Conservation (phyloP, 2,113 vertebrate species). For the Budorcas taxicolor region DNA sequence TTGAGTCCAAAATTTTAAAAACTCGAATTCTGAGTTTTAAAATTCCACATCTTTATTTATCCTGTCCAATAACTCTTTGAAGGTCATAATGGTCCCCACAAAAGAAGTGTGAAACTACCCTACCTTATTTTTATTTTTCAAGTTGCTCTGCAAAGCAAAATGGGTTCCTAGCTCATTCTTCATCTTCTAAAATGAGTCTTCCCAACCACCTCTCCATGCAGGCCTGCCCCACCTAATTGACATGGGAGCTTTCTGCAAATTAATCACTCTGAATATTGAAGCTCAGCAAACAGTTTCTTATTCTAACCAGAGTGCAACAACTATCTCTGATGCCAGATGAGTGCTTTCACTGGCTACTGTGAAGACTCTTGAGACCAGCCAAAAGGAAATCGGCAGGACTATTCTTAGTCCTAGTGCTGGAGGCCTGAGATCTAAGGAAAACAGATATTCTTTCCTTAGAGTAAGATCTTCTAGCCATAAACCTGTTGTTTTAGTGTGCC, state of each 20-base stretch:
- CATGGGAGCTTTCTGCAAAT: constrained; percentile 5
- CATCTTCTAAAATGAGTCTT: neutral
- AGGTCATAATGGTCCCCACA: constrained; percentile 9
- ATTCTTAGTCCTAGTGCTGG: neutral
- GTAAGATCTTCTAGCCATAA: neutral
- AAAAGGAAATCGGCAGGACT: neutral
- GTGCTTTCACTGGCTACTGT: neutral
- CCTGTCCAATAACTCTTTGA: constrained; percentile 47
- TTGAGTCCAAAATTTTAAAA: constrained; percentile 47
- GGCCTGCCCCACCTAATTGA: neutral
- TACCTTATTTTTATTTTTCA: neutral
- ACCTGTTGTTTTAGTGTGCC: constrained; percentile 5
- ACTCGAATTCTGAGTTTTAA: neutral
- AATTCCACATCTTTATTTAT: constrained; percentile 11
- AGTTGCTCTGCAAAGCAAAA: neutral
- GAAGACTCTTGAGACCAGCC: neutral
- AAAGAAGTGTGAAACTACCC: constrained; percentile 31
- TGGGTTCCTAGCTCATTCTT: neutral
- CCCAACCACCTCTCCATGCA: neutral
- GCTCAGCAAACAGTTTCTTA: constrained; percentile 41
- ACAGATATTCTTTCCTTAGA: neutral
- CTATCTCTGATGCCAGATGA: constrained; percentile 2
- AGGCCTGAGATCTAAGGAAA: neutral
- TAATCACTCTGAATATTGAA: constrained; percentile 17
- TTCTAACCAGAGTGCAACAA: constrained; percentile 19